Base-by-base conservation (phyloP, 1,140 invertebrate species). In the Drosophila pectinifera region DNA sequence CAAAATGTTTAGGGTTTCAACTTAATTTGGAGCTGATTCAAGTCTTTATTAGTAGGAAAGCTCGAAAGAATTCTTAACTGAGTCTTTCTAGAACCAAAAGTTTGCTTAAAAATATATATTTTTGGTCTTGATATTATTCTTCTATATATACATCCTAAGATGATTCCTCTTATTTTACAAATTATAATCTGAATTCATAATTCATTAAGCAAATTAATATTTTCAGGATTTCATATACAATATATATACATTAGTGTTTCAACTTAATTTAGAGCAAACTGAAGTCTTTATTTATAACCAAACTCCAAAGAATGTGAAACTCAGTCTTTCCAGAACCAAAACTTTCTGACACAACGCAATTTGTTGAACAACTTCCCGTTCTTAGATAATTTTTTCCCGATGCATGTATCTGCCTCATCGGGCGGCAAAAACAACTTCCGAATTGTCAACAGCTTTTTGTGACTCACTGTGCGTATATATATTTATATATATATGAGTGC, bases 361-460 rank as follows among this genome's bases (percentile, higher is more conserved):
- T n/a, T n/a, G n/a, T n/a, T n/a, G n/a, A n/a, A n/a, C n/a, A n/a
- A 22, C n/a, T 28, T 26, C 1, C 1, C 0, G 8, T 13, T 20
- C 6, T 31, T 13, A 2, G 3, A 22, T 7, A 16, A 11, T 26
- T 62, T 67, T 41, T n/a, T 63, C 10, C 16, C 26, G 4, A n/a
- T 68, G 67, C n/a, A 51, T 16, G n/a, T 5, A 16, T 16, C 22
- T 68, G 11, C 28, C 18, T 10, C 31, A 55, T 16, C 41, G 36
- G 46, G 14, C 38, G 16, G 39, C 45, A 69, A 69, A 67, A 69
- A 36, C 62, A 18, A 48, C 38, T 53, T 45, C 18, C 20, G 72
- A 78, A 86, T 86, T 81, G 82, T 85, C 82, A 86, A 78, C 82
- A 74, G 68, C 59, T 72, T 72, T 70, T 72, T 72, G 67, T 59